Base-by-base conservation (phyloP, 1,140 invertebrate species). In the Ips nitidus region DNA sequence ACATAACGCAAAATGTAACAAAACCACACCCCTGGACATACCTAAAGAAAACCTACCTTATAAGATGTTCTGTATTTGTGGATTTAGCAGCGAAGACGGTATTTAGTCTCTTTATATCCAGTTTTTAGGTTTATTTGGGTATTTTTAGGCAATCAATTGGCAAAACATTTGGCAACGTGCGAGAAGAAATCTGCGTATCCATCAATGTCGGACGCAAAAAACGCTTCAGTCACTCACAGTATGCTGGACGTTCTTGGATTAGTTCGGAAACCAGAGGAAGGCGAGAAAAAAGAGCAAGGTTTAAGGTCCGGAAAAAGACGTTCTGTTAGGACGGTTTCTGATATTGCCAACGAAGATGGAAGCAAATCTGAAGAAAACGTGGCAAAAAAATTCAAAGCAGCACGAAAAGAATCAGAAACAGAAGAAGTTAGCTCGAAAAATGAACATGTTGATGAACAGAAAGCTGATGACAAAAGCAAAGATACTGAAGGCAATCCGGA, bases 31-130 rank as follows among this genome's bases (percentile, higher is more conserved):
- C 79, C 81, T 80, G 73, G 85, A 75, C 73, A 80, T 80, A 75
- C 83, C 82, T 78, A 73, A 84, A 77, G 72, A 85, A 36, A 81
- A 80, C 57, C 81, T 90, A 63, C 82, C 85, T 40, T 83, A 83
- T 69, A 81, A 83, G 75, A 83, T 93, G 82, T 84, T 88, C 76
- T 94, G 92, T 79, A 84, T 88, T 38, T 94, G 92, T 80, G 90
- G 89, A 5, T 92, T 88, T 78, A 81, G 80, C 50, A 88, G 87
- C n/a, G 78, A 78, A 50, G 86, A 91, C 74, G 84, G 86, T 81
- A 80, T 86, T 55, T 55, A 36, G 4, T 59, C 7, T 62, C 6
- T 5, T 62, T 3, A 47, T 37, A 50, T 5, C 36, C 42, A 50
- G 1, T 36, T 39, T 47, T 64, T 8, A 41, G 36, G 8, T 53